phyloP scores from a whole-genome alignment of 2,113 vertebrate genomes.

The Meles meles region DNA sequence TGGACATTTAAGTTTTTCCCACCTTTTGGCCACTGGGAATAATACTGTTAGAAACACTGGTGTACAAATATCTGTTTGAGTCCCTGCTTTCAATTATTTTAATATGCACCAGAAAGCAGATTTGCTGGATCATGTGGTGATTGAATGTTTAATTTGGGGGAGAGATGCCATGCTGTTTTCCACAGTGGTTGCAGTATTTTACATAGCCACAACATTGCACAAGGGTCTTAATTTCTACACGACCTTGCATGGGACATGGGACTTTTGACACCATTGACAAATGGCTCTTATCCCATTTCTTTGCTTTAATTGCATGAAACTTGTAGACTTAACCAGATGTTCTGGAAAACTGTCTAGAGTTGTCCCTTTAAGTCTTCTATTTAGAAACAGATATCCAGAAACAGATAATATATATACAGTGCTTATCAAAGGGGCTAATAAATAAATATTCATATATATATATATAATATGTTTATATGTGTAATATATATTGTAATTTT shows the following conservation, averaged over 20 bases:
- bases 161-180: not conserved
- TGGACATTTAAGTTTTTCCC: not conserved
- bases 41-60: not conserved
- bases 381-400: slow-evolving; percentile 36
- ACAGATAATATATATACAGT: not conserved
- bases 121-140: not conserved
- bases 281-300: not conserved
- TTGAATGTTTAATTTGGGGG: not conserved
- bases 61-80: not conserved
- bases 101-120: not conserved
- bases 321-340: not conserved
- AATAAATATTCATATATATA: not conserved
- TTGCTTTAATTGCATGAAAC: not conserved
- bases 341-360: not conserved
- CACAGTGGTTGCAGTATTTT: not conserved
- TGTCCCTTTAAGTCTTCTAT: not conserved
- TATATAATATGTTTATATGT: too few relatives aligned
- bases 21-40: not conserved
- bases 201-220: not conserved
- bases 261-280: not conserved
- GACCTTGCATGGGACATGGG: not conserved
- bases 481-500: not conserved
- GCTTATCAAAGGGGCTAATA: not conserved
- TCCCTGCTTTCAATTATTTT: not conserved
- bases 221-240: not conserved